phyloP scores from a whole-genome alignment of 2,888 invertebrate genomes.

The Drosophila emarginata region DNA sequence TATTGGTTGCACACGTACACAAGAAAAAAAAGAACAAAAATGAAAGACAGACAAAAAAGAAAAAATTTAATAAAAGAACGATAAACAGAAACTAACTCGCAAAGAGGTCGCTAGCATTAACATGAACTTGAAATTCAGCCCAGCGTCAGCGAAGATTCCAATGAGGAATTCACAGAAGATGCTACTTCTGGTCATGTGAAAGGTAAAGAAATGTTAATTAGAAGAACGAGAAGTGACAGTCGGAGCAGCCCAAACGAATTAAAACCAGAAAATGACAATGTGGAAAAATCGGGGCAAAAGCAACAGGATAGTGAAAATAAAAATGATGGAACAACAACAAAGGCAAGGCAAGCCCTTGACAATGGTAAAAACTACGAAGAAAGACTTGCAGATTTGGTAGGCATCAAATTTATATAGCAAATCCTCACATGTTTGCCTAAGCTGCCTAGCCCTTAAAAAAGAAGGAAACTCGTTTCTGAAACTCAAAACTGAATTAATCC shows the following conservation, averaged over 20 bases:
- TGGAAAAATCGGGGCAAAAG: conserved; percentile 82
- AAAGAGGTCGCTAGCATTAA: conserved; percentile 50
- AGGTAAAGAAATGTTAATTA: conserved; percentile 72
- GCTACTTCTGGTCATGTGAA: conserved; percentile 61
- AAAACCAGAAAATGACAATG: conserved; percentile 68
- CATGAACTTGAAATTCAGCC: conserved; percentile 78
- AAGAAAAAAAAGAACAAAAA: conserved; percentile 14
- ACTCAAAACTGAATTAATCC: too few species aligned
- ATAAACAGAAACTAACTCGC: conserved; percentile 32
- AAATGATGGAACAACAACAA: neutral
- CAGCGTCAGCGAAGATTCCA: conserved; percentile 79
- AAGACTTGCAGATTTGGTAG: conserved; percentile 79
- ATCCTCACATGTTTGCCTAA: neutral
- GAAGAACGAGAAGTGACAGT: conserved; percentile 83
- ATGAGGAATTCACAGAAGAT: conserved; percentile 48
- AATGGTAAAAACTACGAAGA: conserved; percentile 79
- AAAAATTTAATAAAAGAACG: conserved; percentile 32
- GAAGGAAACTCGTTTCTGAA: neutral
- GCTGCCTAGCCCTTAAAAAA: too few species aligned
- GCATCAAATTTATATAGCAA: conserved; percentile 43
- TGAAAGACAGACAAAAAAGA: conserved; percentile 32
- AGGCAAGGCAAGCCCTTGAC: conserved; percentile 31
- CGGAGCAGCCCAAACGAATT: conserved; percentile 6
- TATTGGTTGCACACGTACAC: conserved; percentile 51
- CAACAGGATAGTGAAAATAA: conserved; percentile 9